A percentile compares a stretch with the other conserved stretches of the same genome.
Evolutionary conservation across 2,888 invertebrate species (phyloP).

Genomic region (Thereva unica): DNA sequence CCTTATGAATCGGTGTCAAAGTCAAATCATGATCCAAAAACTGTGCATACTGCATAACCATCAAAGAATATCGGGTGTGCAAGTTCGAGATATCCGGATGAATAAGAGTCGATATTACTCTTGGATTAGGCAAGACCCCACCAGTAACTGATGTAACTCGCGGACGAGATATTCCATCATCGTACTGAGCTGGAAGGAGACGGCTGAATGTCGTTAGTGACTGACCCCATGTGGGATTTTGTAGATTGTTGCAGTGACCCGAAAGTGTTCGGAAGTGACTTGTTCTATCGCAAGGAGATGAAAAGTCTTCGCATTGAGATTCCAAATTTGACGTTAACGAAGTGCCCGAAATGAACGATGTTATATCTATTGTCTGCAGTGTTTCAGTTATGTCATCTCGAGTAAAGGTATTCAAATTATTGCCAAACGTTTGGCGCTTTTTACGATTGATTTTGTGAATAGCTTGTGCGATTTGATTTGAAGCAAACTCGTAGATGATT

Average conservation of each 20-base stretch:
- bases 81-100: constrained; percentile 91
- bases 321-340: constrained; percentile 64
- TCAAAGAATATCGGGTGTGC: constrained; percentile 83
- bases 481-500: constrained; percentile 81
- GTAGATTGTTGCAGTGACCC: constrained; percentile 86
- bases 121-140: constrained; percentile 78
- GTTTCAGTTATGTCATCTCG: constrained; percentile 75
- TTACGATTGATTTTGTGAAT: constrained; percentile 61
- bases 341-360: constrained; percentile 67
- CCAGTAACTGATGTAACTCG: constrained; percentile 76
- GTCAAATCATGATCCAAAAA: constrained; percentile 94
- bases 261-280: constrained; percentile 72
- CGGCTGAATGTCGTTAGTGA: constrained; percentile 84
- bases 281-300: constrained; percentile 71
- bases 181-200: constrained; percentile 82
- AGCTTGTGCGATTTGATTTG: constrained; percentile 80
- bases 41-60: constrained; percentile 96
- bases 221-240: constrained; percentile 80
- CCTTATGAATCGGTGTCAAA: constrained; percentile 90
- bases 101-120: constrained; percentile 82
- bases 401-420: constrained; percentile 60
- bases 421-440: constrained; percentile 75
- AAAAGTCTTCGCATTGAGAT: constrained; percentile 72
- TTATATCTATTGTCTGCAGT: constrained; percentile 78
- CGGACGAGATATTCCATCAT: constrained; percentile 85